A percentile compares a stretch with the other conserved stretches of the same genome.
phyloP scores from a whole-genome alignment of 1,140 invertebrate species.

The Penaeus chinensis region DNA sequence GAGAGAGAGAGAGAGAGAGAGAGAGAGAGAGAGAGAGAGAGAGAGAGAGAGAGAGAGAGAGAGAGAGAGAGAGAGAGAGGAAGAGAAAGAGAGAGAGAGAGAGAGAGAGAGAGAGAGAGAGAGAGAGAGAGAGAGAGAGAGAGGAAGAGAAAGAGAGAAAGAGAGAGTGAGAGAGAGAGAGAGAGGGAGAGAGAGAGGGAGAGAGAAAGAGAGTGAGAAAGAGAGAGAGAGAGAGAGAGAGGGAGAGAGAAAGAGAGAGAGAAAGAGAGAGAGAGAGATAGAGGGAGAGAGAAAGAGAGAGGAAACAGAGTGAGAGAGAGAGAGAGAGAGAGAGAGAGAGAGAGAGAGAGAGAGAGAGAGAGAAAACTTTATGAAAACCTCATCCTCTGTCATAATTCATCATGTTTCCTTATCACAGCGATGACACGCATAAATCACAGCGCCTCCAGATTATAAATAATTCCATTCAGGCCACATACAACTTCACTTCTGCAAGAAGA shows the following conservation, averaged over 20 bases:
- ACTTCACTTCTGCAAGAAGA: no score
- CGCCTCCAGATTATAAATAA: no score
- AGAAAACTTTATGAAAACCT: no score
- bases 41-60: neutral
- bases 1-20: neutral
- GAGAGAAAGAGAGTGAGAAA: neutral
- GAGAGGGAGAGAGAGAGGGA: neutral
- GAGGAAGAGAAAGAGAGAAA: neutral
- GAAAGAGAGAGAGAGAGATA: no score
- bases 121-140: neutral
- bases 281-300: no score
- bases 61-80: neutral
- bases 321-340: neutral
- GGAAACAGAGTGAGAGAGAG: neutral
- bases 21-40: no score
- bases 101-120: neutral
- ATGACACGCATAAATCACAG: no score
- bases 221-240: neutral
- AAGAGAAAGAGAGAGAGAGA: neutral
- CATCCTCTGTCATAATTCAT: no score
- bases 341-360: no score
- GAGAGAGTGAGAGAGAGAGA: neutral
- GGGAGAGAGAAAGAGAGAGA: no score
- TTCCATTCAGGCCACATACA: no score
- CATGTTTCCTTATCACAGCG: no score